Base-by-base conservation (phyloP, 2,888 invertebrate genomes). In the Macropis europaea region DNA sequence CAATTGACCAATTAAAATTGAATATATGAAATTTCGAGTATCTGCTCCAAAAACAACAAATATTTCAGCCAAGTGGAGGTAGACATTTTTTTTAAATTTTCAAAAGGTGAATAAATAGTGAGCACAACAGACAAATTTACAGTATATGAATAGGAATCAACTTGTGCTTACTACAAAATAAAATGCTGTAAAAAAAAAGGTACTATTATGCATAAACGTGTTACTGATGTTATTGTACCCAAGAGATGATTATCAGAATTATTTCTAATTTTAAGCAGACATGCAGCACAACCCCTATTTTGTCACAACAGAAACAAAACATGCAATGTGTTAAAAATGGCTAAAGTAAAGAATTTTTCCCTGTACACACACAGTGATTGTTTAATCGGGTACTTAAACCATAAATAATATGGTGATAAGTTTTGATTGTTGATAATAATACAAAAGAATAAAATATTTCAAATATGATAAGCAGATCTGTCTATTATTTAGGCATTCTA, bases 61-160 rank as follows among this genome's bases (percentile, higher is more conserved):
- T n/a, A 30, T 19, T n/a, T 48, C 2, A 15, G 11, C 40, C 32
- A 63, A 34, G 74, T 82, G 77, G 77, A 80, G 74, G 61, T 75
- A 73, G 71, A 71, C 47, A 76, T 38, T 70, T 45, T 30, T 38
- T 70, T 45, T 30, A 22, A 56, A 43, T 78, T 57, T 74, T 60
- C 15, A 56, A 63, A 24, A 53, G 43, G 34, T 45, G 15, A 43
- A 67, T 34, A 43, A 43, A 70, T 43, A 60, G 22, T n/a, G 56
- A 60, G 50, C 73, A 48, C 19, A 43, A 50, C 13, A 53, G 19
- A 45, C 17, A 17, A 15, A 26, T 26, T 17, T 22, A 28, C 5
- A 26, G 34, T 43, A 26, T 42, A 50, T 28, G 38, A 15, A 15
- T 4, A 13, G 13, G 40, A 15, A 43, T 15, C 28, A 11, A n/a